These are phyloP conservation scores for Halcyon malimbica DNA, from an alignment of 2,113 vertebrate genomes.

Conservation along the genomic window DNA sequence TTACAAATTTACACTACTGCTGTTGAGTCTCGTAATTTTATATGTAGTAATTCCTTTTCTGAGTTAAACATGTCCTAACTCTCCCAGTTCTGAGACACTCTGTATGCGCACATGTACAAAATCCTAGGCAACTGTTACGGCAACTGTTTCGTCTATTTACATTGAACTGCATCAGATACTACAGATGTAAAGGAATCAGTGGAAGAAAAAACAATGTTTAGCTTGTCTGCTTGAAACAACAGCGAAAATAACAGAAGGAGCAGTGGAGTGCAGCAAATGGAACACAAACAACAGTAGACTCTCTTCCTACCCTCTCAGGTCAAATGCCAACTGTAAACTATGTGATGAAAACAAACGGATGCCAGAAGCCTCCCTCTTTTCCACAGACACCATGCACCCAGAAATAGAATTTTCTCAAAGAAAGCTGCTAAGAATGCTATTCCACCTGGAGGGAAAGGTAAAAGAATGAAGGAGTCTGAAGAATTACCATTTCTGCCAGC, in stretches of 20 bases:
- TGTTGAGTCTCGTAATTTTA: slow-evolving; percentile 71
- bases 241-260: not conserved
- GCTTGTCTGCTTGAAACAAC: slow-evolving; percentile 30
- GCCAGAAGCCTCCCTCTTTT: slow-evolving; percentile 12
- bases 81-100: slow-evolving; percentile 4
- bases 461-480: slow-evolving; percentile 23
- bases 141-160: not conserved
- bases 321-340: slow-evolving; percentile 60
- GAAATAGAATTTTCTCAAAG: slow-evolving; percentile 23
- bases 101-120: not conserved
- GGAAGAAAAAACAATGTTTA: slow-evolving; percentile 38
- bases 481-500: not conserved
- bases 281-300: not conserved
- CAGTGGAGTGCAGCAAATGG: not conserved
- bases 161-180: not conserved
- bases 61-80: slow-evolving; percentile 36
- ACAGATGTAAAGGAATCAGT: slow-evolving; percentile 10
- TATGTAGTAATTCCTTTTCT: slow-evolving; percentile 54
- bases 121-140: not conserved
- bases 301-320: slow-evolving; percentile 42
- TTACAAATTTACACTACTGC: slow-evolving; percentile 72
- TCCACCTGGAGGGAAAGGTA: not conserved
- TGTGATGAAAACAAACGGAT: slow-evolving; percentile 54
- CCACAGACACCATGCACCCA: not conserved
- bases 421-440: slow-evolving; percentile 29